Base-by-base conservation (phyloP, 1,140 invertebrate genomes). In the Drosophila biarmipes region DNA sequence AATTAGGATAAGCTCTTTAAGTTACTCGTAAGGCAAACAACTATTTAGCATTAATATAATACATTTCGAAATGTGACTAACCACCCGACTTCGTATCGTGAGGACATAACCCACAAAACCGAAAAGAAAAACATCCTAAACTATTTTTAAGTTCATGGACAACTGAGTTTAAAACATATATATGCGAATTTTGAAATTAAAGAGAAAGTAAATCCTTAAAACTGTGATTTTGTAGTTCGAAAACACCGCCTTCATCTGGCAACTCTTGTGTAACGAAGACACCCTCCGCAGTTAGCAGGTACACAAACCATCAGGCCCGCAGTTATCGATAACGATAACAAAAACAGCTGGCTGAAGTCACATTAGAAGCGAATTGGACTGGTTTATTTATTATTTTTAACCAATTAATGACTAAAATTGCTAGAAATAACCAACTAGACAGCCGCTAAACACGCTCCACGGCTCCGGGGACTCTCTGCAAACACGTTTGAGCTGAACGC, bases 51-150 rank as follows among this genome's bases (percentile, higher is more conserved):
- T 34, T 55, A 68, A 31, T 15, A 31, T 11, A 61, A 27, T 66
- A 48, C 45, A 8, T 29, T 48, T 48, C n/a, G 3, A 48, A 29
- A 17, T 69, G 63, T 71, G 42, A 71, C 67, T 71, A 69, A 71
- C 34, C 15, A 24, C 29, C 31, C 31, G 46, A 31, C 35, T 42
- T 17, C n/a, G 19, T 55, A 17, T 40, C 34, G 56, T 53, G 64
- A 35, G 27, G n/a, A 46, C 48, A 31, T 5, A 24, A n/a, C n/a
- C 40, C 45, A 37, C 57, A 27, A n/a, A 11, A 48, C 17, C 24
- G 14, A 21, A 31, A 10, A 3, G 17, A n/a, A 35, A 43, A 31
- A 38, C 63, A 69, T 69, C 66, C 66, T 69, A 56, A 45, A 38
- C 35, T 68, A 48, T 19, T 6, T 11, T 14, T 68, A 68, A 69